These are phyloP conservation scores for Cardiocondyla obscurior DNA, from an alignment of 1,140 invertebrate genomes.

Conservation along the genomic window DNA sequence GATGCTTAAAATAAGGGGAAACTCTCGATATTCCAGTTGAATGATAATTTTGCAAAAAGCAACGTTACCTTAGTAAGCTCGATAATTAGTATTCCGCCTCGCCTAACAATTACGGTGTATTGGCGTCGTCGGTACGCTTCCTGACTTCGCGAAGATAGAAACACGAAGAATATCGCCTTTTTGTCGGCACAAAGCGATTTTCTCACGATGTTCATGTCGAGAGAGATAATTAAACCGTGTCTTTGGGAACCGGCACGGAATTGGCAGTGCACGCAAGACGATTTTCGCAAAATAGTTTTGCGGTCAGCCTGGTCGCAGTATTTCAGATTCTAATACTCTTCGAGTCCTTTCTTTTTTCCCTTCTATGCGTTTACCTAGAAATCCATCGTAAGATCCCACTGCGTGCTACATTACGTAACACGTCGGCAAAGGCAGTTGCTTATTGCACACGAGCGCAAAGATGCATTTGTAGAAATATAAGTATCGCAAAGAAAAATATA, in stretches of 20 bases:
- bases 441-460: not conserved
- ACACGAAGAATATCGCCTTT: conserved; percentile 21
- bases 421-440: not conserved
- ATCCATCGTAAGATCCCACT: conserved; percentile 17
- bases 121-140: not conserved
- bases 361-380: conserved; percentile 24
- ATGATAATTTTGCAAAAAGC: conserved; percentile 34
- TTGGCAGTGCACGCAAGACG: conserved; percentile 54
- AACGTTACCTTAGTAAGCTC: not conserved
- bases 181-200: conserved; percentile 32
- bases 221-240: conserved; percentile 66
- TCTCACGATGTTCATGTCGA: conserved; percentile 56
- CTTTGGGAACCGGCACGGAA: conserved; percentile 64
- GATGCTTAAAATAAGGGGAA: not conserved
- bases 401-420: conserved; percentile 39
- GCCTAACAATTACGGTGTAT: conserved; percentile 30
- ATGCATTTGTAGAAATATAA: not conserved
- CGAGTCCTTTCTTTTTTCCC: not conserved
- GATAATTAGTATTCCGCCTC: conserved; percentile 26
- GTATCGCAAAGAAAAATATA: not conserved
- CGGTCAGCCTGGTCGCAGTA: conserved; percentile 37
- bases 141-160: conserved; percentile 9
- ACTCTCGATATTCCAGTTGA: conserved; percentile 9
- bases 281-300: conserved; percentile 66
- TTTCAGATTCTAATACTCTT: conserved; percentile 42